Base-by-base conservation (phyloP, 2,888 invertebrate genomes). In the Drosophila tanythrix region DNA sequence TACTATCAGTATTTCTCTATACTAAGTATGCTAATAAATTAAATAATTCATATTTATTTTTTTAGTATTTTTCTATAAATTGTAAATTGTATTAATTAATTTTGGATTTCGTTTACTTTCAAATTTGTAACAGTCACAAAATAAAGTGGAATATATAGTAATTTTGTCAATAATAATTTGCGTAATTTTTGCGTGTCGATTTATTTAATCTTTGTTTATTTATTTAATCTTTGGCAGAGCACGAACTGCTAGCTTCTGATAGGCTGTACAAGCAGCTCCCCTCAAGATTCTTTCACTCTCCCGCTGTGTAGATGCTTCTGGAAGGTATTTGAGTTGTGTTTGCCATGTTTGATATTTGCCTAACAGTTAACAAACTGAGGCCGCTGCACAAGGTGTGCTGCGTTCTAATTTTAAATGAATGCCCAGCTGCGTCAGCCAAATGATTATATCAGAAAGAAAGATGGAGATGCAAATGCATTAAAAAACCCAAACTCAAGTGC, bases 401-500 rank as follows among this genome's bases (percentile, higher is more conserved):
- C 77, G 72, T 79, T 79, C 79, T 81, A 79, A 79, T 64, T 79
- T 71, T 68, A 68, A 76, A 62, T 58, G 59, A 43, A 57, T 56
- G 66, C 29, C 43, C 53, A 59, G 60, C 50, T 48, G 56, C 50
- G 11, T 15, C 55, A 62, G 61, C 38, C 46, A 38, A 50, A 60
- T 40, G 57, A 68, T 56, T 61, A 27, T 21, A 50, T 51, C 21
- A 33, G 33, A 69, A 38, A 33, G 68, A 27, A 76, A 66, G 57
- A 58, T 60, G 65, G 56, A 40, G 50, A 46, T 43, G 65, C 29
- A 52, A 74, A 73, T 83, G 79, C 88, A 81, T 87, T 86, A 77
- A 38, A 56, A 77, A 83, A 67, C 58, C 63, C 21, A 74, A 81
- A 77, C 72, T 84, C 84, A 89, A 84, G 90, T 89, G 59, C 27